Evolutionary conservation across 2,888 invertebrate species (phyloP).

Genomic region (Phania funesta): DNA sequence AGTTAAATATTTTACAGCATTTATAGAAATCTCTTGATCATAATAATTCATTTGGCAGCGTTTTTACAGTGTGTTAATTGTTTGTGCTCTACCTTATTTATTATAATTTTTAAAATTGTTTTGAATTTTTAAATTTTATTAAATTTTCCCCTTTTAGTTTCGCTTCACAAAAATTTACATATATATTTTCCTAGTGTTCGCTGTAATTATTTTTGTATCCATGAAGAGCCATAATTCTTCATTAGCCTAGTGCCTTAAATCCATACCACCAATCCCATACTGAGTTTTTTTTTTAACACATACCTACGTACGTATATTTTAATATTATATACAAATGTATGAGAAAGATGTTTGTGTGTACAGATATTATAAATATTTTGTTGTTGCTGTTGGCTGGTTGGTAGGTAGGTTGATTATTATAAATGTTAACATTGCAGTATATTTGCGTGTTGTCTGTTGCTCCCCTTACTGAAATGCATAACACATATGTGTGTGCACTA

Average conservation of each 20-base stretch:
- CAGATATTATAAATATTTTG: constrained; percentile 29
- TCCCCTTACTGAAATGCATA: constrained; percentile 36
- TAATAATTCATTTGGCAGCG: not conserved
- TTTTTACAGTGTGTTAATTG: not conserved
- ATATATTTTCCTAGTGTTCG: not conserved
- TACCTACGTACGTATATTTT: not conserved
- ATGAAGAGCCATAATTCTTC: constrained; percentile 75
- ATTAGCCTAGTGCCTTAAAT: constrained; percentile 77
- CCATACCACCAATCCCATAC: constrained; percentile 53
- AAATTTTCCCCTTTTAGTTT: not conserved
- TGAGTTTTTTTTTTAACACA: constrained; percentile 13
- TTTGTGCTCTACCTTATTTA: not conserved
- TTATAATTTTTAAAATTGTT: not conserved
- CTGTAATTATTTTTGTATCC: constrained; percentile 60
- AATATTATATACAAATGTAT: not conserved
- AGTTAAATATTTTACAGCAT: too few relatives aligned
- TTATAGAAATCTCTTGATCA: too few relatives aligned
- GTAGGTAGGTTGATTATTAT: constrained; percentile 36
- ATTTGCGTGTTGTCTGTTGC: constrained; percentile 65
- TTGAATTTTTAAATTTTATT: constrained; percentile 1
- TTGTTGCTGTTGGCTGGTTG: constrained; percentile 27
- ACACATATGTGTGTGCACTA: too few relatives aligned
- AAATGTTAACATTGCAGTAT: constrained; percentile 59
- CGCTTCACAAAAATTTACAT: not conserved
- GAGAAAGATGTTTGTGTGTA: not conserved